phyloP scores from a whole-genome alignment of 2,888 invertebrate genomes.

The Xanthorhoe spadicearia region DNA sequence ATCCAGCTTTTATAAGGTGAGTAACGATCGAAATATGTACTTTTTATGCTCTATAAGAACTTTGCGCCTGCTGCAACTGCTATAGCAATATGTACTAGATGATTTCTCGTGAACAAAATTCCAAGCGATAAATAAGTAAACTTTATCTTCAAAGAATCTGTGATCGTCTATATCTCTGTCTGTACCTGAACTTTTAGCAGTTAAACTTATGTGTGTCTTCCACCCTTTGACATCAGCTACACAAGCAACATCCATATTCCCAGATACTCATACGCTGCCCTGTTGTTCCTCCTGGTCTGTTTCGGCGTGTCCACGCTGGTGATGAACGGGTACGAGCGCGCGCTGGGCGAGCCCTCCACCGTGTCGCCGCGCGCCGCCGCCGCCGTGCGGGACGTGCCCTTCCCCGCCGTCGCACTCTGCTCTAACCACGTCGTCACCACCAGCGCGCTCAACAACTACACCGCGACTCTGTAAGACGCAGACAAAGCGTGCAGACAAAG shows the following conservation, averaged over 20 bases:
- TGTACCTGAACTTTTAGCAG: too few species aligned
- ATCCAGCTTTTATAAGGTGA: conserved; percentile 6
- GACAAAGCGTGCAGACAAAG: too few species aligned
- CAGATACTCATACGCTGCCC: conserved; percentile 7
- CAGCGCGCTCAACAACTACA: conserved; percentile 10
- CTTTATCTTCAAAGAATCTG: too few species aligned
- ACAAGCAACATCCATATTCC: not conserved
- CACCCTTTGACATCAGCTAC: too few species aligned
- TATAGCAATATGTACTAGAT: not conserved
- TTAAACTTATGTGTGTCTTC: too few species aligned
- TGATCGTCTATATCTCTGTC: too few species aligned
- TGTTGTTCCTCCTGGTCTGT: conserved; percentile 2
- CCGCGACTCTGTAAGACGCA: conserved; percentile 21
- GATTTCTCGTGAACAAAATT: not conserved
- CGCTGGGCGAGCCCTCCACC: conserved; percentile 10
- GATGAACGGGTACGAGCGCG: not conserved
- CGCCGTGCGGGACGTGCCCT: conserved; percentile 60
- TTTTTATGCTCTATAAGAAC: not conserved
- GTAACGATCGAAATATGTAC: not conserved
- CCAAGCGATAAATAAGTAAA: not conserved
- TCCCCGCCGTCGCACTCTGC: conserved; percentile 86
- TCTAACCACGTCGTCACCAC: conserved; percentile 31
- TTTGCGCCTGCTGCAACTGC: not conserved
- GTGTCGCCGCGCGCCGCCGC: conserved; percentile 5
- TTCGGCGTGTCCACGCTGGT: not conserved